Percentiles rank a stretch among this genome's conserved stretches.
Evolutionary conservation across 2,113 vertebrate species (phyloP).

Genomic region (Neolamprologus falcicula): DNA sequence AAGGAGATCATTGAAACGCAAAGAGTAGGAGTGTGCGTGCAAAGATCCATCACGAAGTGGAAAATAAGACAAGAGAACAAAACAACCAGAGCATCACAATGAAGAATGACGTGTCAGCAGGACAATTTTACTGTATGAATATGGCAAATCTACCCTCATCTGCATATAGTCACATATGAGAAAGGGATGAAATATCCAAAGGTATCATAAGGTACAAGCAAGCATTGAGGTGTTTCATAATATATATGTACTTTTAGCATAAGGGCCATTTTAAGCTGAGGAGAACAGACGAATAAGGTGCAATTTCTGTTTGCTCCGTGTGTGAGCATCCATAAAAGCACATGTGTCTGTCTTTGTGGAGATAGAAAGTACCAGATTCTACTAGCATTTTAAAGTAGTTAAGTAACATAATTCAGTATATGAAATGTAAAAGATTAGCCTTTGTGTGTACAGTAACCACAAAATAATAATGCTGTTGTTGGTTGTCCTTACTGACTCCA

Average conservation of each 20-base stretch:
- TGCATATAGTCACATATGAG: background rate
- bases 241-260: background rate
- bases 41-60: background rate
- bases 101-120: background rate
- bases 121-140: background rate
- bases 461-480: background rate
- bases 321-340: background rate
- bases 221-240: background rate
- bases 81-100: background rate
- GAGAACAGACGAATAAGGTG: background rate
- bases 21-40: background rate
- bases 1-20: slow-evolving; percentile 1
- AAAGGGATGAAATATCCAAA: background rate
- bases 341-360: background rate
- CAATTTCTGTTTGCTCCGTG: background rate
- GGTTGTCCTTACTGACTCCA: background rate
- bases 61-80: background rate
- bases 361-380: background rate
- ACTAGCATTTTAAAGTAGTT: background rate
- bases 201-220: background rate
- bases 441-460: background rate
- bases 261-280: background rate
- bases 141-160: background rate
- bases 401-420: background rate
- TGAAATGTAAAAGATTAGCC: background rate